Evolutionary conservation across 37 sponge, comb jelly and placozoan genomes (phyloP).

Genomic region (Aphrocallistes beatrix): DNA sequence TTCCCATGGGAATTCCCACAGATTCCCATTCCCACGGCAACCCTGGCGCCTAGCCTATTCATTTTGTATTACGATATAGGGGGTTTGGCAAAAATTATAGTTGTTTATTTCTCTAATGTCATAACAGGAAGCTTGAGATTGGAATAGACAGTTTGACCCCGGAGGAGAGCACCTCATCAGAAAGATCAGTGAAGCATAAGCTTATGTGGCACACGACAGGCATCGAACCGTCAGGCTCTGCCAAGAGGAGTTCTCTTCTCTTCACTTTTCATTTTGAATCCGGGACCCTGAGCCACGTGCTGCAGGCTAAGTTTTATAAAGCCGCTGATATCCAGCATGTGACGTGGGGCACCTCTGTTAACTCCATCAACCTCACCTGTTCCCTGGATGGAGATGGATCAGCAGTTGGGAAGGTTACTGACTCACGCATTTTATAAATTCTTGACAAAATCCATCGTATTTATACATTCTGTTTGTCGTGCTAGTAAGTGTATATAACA

Average conservation of each 20-base stretch:
- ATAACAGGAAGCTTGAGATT: not conserved
- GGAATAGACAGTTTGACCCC: not conserved
- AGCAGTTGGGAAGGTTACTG: not conserved
- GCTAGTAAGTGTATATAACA: too few species aligned
- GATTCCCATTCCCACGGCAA: too few species aligned
- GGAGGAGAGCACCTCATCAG: not conserved
- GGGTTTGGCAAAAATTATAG: too few species aligned
- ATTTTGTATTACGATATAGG: too few species aligned
- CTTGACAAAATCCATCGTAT: too few species aligned
- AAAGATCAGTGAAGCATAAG: not conserved
- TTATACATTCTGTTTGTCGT: too few species aligned
- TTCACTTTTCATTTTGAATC: not conserved
- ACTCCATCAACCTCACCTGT: not conserved
- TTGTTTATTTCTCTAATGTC: too few species aligned
- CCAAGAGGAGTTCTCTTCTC: not conserved
- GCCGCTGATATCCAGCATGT: not conserved
- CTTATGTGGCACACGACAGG: not conserved
- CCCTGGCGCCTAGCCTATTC: too few species aligned
- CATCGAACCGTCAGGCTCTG: not conserved
- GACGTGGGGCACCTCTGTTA: not conserved
- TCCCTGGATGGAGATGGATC: not conserved
- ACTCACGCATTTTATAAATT: not conserved
- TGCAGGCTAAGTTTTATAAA: constrained; percentile 1
- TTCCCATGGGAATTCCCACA: too few species aligned
- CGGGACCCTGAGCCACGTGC: not conserved